Evolutionary conservation across 1,140 invertebrate species (phyloP).

Genomic region (Helicoverpa armigera): DNA sequence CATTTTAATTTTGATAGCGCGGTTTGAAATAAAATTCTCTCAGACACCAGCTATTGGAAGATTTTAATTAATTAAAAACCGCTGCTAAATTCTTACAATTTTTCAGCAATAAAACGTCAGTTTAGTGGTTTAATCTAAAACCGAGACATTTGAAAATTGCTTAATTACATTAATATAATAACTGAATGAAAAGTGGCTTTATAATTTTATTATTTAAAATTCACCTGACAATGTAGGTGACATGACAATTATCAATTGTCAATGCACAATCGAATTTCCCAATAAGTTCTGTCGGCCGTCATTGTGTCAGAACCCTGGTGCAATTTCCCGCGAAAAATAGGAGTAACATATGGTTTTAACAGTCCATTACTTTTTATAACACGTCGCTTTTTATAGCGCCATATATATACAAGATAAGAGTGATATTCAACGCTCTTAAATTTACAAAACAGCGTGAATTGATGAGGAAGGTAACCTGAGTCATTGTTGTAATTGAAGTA

Average conservation of each 20-base stretch:
- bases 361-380: conserved; percentile 33
- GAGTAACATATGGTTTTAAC: conserved; percentile 28
- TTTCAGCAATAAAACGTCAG: no score
- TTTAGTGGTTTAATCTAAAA: no score
- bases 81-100: no score
- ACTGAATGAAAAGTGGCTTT: no score
- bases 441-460: neutral
- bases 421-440: conserved; percentile 21
- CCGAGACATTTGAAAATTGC: no score
- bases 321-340: conserved; percentile 19
- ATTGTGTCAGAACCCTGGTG: conserved; percentile 8
- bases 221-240: neutral
- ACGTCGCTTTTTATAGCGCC: conserved; percentile 24
- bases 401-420: conserved; percentile 12
- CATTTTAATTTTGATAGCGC: no score
- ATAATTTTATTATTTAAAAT: neutral
- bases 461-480: neutral
- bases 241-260: conserved; percentile 8
- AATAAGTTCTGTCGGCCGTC: conserved; percentile 15
- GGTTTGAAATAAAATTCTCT: no score
- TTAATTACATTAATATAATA: no score
- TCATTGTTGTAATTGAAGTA: neutral
- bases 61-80: no score
- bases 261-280: conserved; percentile 22
- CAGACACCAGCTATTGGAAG: no score